Evolutionary conservation across 2,888 invertebrate genomes (phyloP).

Genomic region (Clostera curtula): DNA sequence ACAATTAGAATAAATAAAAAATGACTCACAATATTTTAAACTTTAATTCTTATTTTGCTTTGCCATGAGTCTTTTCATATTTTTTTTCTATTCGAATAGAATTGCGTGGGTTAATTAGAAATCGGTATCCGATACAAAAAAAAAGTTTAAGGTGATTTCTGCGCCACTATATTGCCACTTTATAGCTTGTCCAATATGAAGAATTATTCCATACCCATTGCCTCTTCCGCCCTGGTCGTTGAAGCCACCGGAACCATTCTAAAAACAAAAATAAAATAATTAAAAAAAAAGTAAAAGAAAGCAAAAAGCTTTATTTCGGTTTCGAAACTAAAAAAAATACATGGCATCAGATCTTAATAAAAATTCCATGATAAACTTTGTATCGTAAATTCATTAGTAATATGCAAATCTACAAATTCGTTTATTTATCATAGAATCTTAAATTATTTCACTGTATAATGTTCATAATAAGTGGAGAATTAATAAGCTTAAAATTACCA

Average conservation of each 20-base stretch:
- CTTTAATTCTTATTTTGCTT: too few relatives aligned
- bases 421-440: conserved; percentile 16
- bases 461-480: conserved; percentile 23
- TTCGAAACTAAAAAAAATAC: conserved; percentile 29
- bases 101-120: too few relatives aligned
- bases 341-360: conserved; percentile 8
- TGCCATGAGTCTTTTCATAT: too few relatives aligned
- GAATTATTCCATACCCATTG: conserved; percentile 80
- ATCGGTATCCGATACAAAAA: too few relatives aligned
- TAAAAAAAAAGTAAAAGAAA: conserved; percentile 41
- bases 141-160: too few relatives aligned
- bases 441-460: conserved; percentile 9
- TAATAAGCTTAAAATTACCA: conserved; percentile 15
- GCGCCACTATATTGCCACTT: too few relatives aligned
- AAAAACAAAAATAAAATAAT: conserved; percentile 77
- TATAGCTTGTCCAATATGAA: too few relatives aligned
- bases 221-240: conserved; percentile 85
- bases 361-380: conserved; percentile 16
- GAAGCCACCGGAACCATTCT: conserved; percentile 89
- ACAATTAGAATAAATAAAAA: too few relatives aligned
- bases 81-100: too few relatives aligned
- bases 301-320: conserved; percentile 49
- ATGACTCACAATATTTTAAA: too few relatives aligned
- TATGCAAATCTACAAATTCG: neutral
- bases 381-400: neutral